Percentiles rank a stretch among this genome's conserved stretches.
These are phyloP conservation scores for Stigmatopora nigra DNA, from an alignment of 2,113 vertebrate species.

Conservation along the genomic window DNA sequence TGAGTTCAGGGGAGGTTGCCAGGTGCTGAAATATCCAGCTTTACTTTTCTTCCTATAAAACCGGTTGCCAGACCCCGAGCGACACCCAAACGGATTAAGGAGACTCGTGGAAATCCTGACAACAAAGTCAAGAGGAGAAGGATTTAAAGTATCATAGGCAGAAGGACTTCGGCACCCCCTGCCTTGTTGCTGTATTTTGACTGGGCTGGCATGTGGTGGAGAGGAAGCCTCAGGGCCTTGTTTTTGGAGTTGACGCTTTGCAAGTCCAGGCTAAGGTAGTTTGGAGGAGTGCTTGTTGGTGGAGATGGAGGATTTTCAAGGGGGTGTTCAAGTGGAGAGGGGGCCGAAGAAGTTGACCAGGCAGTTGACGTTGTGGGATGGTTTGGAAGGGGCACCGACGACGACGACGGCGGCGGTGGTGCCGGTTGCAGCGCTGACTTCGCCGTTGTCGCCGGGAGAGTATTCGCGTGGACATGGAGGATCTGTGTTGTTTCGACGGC, in stretches of 20 bases:
- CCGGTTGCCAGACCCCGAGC: conserved; percentile 18
- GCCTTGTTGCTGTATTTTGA: conserved; percentile 48
- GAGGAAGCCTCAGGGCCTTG: conserved; percentile 28
- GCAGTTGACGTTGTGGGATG: conserved; percentile 57
- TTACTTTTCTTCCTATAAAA: conserved; percentile 5
- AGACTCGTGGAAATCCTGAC: conserved; percentile 32
- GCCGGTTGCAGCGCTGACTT: conserved; percentile 32
- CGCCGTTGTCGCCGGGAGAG: conserved; percentile 47
- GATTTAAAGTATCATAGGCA: conserved; percentile 32
- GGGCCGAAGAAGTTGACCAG: conserved; percentile 62
- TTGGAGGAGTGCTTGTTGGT: conserved; percentile 1
- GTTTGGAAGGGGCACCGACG: conserved; percentile 42
- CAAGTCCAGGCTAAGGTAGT: conserved; percentile 32
- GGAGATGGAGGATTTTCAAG: conserved; percentile 33
- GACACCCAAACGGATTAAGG: conserved; percentile 40
- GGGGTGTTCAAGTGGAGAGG: conserved; percentile 50
- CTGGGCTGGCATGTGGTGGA: conserved; percentile 25
- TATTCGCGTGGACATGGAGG: conserved; percentile 37
- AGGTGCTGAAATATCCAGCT: conserved; percentile 34
- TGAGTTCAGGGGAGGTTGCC: background rate
- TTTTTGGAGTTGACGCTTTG: conserved; percentile 33
- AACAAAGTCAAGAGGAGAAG: conserved; percentile 31
- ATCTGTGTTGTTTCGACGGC: conserved; percentile 50
- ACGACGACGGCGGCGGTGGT: too few relatives aligned
- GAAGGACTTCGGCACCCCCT: conserved; percentile 38